A percentile compares a stretch with the other conserved stretches of the same genome.
These are phyloP conservation scores for Solen grandis DNA, from an alignment of 1,140 invertebrate genomes.

Conservation along the genomic window DNA sequence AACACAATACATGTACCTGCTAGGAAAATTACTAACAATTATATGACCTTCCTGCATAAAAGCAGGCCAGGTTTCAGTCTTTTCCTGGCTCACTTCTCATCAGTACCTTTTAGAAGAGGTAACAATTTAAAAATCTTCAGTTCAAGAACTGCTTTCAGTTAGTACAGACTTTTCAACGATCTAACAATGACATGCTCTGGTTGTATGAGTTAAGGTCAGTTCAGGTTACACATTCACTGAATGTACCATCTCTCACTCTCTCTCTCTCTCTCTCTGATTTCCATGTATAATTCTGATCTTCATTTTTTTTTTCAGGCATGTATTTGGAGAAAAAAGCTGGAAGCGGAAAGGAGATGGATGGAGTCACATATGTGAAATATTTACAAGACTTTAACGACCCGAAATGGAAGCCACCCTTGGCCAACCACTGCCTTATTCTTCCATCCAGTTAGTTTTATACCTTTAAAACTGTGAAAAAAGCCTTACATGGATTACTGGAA, in stretches of 20 bases:
- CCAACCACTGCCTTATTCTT: slow-evolving; percentile 55
- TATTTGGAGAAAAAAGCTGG: slow-evolving; percentile 52
- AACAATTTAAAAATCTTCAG: no score
- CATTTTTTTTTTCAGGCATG: slow-evolving; percentile 47
- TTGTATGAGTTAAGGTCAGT: neutral
- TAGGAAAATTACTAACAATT: no score
- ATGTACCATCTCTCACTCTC: neutral
- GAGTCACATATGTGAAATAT: slow-evolving; percentile 49
- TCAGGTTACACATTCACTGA: neutral
- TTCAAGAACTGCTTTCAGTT: neutral
- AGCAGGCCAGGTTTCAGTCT: no score
- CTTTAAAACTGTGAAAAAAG: no score
- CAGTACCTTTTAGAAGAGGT: no score
- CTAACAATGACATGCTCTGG: neutral
- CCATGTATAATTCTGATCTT: neutral
- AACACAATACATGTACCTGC: no score
- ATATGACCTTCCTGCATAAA: no score
- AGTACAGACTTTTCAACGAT: neutral
- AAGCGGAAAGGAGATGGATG: slow-evolving; percentile 46
- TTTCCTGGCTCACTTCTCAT: no score
- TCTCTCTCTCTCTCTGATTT: neutral
- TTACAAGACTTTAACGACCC: slow-evolving; percentile 43
- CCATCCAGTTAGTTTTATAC: slow-evolving; percentile 17
- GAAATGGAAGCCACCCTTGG: slow-evolving; percentile 45
- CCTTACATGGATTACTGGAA: no score